Percentiles rank a stretch among this genome's conserved stretches.
These are phyloP conservation scores for Nyctereutes procyonoides DNA, from an alignment of 2,113 vertebrate genomes.

Conservation along the genomic window DNA sequence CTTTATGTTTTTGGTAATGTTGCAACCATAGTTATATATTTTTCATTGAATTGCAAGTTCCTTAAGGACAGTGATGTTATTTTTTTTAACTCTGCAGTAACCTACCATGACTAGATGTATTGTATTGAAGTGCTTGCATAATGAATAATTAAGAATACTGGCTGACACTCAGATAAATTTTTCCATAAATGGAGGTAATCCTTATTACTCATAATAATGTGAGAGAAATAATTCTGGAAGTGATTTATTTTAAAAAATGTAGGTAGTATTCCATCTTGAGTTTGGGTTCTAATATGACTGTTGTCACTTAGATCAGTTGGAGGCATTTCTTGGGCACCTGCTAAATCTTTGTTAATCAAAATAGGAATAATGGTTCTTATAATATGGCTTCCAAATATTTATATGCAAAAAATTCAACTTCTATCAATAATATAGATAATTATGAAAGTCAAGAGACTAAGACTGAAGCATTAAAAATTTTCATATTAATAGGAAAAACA, in stretches of 20 bases:
- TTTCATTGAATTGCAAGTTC: not conserved
- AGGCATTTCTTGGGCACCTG: not conserved
- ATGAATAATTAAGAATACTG: not conserved
- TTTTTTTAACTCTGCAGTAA: not conserved
- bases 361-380: not conserved
- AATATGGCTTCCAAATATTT: not conserved
- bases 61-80: not conserved
- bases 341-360: slow-evolving; percentile 2
- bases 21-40: not conserved
- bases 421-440: not conserved
- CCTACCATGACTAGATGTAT: not conserved
- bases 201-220: not conserved
- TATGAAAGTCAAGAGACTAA: not conserved
- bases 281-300: not conserved
- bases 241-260: not conserved
- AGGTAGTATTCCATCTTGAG: not conserved
- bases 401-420: not conserved
- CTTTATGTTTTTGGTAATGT: not conserved
- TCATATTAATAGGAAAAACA: not conserved
- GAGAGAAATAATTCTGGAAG: not conserved
- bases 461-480: not conserved
- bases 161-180: not conserved
- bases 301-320: not conserved
- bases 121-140: not conserved
- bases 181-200: not conserved